Conservation (phyloP, 2,888 invertebrate species). For the Ptychoptera contaminata region DNA sequence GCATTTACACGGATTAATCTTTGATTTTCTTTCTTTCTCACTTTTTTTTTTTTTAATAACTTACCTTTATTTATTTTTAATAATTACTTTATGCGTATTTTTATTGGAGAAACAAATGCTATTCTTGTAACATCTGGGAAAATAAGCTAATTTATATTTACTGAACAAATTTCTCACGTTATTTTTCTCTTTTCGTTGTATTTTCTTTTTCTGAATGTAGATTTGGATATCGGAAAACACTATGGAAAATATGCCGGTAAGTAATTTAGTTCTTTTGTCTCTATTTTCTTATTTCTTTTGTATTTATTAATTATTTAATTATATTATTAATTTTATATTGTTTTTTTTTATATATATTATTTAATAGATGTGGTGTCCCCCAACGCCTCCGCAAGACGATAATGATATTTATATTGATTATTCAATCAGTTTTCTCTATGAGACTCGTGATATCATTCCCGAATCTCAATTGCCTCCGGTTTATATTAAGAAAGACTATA, state of each 20-base stretch:
- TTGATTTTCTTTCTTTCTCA: background rate
- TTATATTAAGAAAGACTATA: constrained; percentile 61
- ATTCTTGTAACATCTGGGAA: no score
- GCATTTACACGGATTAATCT: background rate
- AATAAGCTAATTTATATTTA: no score
- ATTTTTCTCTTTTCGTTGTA: no score
- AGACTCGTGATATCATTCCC: constrained; percentile 46
- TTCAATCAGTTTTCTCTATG: constrained; percentile 73
- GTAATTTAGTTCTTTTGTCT: constrained; percentile 23
- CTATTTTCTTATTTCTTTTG: no score
- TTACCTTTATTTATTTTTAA: background rate
- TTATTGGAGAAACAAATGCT: no score
- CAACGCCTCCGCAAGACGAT: constrained; percentile 88
- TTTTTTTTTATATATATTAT: constrained; percentile 7
- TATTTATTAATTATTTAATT: no score
- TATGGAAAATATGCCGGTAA: constrained; percentile 68
- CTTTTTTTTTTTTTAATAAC: background rate
- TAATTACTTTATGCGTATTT: background rate
- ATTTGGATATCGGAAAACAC: constrained; percentile 60
- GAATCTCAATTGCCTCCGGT: constrained; percentile 68
- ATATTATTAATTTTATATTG: constrained; percentile 1
- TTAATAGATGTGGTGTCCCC: constrained; percentile 86
- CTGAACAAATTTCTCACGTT: no score
- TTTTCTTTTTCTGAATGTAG: constrained; percentile 33
- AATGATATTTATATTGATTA: constrained; percentile 83